Evolutionary conservation across 2,113 vertebrate species (phyloP).

Genomic region (Brienomyrus brachyistius): DNA sequence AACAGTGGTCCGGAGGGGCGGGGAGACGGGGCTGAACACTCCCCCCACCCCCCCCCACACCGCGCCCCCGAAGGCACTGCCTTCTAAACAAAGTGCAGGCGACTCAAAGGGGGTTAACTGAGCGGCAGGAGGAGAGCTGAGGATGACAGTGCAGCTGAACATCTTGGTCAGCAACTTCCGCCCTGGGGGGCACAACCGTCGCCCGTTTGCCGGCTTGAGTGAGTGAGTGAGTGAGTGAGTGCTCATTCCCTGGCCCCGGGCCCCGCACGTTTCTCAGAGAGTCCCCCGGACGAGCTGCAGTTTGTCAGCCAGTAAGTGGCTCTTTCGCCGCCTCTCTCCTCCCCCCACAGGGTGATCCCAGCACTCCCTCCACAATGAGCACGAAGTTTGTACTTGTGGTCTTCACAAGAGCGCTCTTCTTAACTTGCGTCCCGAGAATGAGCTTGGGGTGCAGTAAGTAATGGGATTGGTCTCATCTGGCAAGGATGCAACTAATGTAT

Average conservation of each 20-base stretch:
- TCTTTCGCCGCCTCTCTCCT: not conserved
- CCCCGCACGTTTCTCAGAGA: not conserved
- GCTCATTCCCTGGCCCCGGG: not conserved
- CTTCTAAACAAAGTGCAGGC: not conserved
- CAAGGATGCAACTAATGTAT: not conserved
- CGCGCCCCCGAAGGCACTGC: not conserved
- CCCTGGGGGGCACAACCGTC: not conserved
- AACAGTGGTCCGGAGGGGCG: not conserved
- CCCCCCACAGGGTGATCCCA: not conserved
- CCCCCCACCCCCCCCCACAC: no score
- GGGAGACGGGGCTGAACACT: not conserved
- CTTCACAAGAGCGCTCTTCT: not conserved
- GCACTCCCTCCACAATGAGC: not conserved
- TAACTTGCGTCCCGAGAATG: not conserved
- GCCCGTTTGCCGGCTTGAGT: not conserved
- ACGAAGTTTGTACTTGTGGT: not conserved
- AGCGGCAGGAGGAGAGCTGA: not conserved
- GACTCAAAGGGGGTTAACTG: not conserved
- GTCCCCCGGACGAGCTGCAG: not conserved
- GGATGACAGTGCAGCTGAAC: slow-evolving; percentile 23
- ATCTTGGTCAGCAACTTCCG: slow-evolving; percentile 23
- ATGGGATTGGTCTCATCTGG: not conserved
- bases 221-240: not conserved
- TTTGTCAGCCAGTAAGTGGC: not conserved
- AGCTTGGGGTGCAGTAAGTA: not conserved